Evolutionary conservation across 2,888 invertebrate genomes (phyloP).

Genomic region (Idaea biselata): DNA sequence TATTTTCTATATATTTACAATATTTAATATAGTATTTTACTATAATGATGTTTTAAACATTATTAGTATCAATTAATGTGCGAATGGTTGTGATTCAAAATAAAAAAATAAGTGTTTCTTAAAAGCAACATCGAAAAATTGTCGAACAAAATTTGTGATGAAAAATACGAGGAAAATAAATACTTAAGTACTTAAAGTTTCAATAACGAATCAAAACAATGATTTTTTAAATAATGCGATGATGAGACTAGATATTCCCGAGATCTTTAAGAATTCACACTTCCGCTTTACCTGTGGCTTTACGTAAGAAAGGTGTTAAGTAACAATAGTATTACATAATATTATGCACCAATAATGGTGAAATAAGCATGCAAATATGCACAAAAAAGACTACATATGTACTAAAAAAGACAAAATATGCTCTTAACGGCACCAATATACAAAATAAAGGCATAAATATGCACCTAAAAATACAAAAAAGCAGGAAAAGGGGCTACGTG

Average conservation of each 20-base stretch:
- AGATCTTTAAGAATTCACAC: not conserved
- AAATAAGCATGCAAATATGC: too few species aligned
- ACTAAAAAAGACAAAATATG: not conserved
- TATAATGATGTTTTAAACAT: too few species aligned
- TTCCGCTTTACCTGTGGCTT: not conserved
- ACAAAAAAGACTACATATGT: not conserved
- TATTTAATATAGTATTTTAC: too few species aligned
- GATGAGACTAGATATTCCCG: not conserved
- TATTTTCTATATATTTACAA: too few species aligned
- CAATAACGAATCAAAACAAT: not conserved
- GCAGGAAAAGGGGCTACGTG: too few species aligned
- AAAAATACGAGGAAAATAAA: not conserved
- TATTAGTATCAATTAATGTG: too few species aligned
- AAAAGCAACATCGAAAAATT: not conserved
- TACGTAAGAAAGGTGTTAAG: not conserved
- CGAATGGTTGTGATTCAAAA: too few species aligned
- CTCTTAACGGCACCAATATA: not conserved
- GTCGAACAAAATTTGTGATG: not conserved
- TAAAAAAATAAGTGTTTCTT: too few species aligned
- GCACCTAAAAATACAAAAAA: not conserved
- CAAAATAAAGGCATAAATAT: not conserved
- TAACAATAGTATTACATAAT: not conserved
- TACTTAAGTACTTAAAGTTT: not conserved
- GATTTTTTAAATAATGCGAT: not conserved
- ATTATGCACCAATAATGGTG: not conserved